Base-by-base conservation (phyloP, 1,140 invertebrate genomes). In the Drosophila mojavensis region DNA sequence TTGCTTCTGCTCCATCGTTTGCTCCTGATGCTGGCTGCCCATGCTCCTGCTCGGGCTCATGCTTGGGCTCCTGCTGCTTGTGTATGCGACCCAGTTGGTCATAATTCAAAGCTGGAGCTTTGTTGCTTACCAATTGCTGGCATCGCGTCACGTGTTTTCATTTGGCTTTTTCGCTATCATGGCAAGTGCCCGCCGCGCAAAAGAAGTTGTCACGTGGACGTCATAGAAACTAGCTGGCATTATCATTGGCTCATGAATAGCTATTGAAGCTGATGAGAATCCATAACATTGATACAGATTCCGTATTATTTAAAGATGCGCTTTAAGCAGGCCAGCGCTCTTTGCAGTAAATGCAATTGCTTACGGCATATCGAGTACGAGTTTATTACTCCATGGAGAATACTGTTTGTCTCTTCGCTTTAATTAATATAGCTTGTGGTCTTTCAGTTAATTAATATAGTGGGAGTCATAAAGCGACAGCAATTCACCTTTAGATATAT, bases 81-180 rank as follows among this genome's bases (percentile, higher is more conserved):
- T 79, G 75, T 51, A 66, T 72, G 66, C 63, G 55, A 71, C 58
- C 64, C 78, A 62, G 79, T 63, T 82, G 50, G 83, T 79, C 75
- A 86, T 86, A 88, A 86, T 67, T 86, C 82, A 86, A 79, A 83
- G 76, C 83, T 60, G 65, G 56, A 79, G 79, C 83, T 83, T 88
- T 86, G 79, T 86, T 86, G 83, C 68, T 81, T 75, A 88, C 76
- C 82, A 88, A 86, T 86, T 88, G 82, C 71, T 36, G 58, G 58
- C 59, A 56, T 59, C 64, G 79, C 68, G 65, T 82, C 83, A 86
- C 82, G 82, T 88, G 82, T 79, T 86, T 86, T 86, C 82, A 88
- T 88, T 86, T 82, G 79, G 72, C 58, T 85, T 50, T 56, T 39
- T 55, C 53, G 51, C 61, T 77, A 68, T 80, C 15, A 47, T 73